Conservation (phyloP, 2,797 vertebrate genomes). For the Aplochiton taeniatus region DNA sequence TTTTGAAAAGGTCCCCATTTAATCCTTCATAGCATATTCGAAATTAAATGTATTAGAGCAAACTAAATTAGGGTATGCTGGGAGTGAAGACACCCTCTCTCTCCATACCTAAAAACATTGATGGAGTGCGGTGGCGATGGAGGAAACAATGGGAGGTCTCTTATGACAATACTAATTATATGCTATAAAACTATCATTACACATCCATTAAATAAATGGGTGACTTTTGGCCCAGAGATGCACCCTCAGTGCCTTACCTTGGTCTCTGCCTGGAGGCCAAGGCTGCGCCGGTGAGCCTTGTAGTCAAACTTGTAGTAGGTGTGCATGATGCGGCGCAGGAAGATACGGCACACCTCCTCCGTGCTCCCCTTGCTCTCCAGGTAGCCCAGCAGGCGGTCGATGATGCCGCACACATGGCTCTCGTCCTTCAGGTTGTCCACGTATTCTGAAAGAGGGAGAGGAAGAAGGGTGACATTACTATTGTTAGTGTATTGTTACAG, state of each 20-base stretch:
- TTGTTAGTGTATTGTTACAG: too few relatives aligned
- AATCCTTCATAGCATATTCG: too few relatives aligned
- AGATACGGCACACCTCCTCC: conserved; percentile 87
- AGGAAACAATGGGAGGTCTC: too few relatives aligned
- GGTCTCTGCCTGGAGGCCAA: conserved; percentile 80
- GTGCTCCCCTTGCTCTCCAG: conserved; percentile 86
- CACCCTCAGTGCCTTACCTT: conserved; percentile 65
- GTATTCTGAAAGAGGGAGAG: conserved; percentile 75
- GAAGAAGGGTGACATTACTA: background rate
- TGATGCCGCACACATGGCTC: conserved; percentile 82
- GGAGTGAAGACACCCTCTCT: too few relatives aligned
- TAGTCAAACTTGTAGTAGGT: conserved; percentile 97
- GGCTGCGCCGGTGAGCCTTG: conserved; percentile 86
- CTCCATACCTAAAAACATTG: too few relatives aligned
- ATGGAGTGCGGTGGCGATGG: too few relatives aligned
- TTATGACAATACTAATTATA: too few relatives aligned
- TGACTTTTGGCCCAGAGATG: background rate
- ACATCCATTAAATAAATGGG: too few relatives aligned
- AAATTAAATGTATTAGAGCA: too few relatives aligned
- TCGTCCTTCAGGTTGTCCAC: conserved; percentile 92
- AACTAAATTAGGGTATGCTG: too few relatives aligned
- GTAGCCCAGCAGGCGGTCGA: conserved; percentile 84
- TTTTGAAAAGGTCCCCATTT: too few relatives aligned
- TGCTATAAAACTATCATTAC: too few relatives aligned
- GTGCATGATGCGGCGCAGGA: conserved; percentile 88